Base-by-base conservation (phyloP, 2,113 vertebrate species). In the Willisornis vidua region DNA sequence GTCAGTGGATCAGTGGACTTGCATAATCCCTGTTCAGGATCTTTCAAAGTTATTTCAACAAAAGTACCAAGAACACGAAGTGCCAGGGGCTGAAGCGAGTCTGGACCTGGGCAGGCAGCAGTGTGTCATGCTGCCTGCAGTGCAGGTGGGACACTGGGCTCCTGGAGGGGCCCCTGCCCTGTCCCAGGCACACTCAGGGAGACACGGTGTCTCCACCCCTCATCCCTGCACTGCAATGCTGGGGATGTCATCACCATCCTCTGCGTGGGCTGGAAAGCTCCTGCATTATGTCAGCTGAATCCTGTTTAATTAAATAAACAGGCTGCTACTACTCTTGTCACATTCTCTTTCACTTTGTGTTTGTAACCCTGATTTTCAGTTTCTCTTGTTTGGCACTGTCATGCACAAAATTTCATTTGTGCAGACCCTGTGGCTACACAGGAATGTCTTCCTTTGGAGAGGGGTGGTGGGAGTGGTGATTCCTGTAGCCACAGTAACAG, bases 91-190 rank as follows among this genome's bases (percentile, higher is more conserved):
- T 2, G 5, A 78, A 87, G 89, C 3, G 12, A 93, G 84, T 73
- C 84, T n/a, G 61, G 81, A 66, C 43, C 23, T 83, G 91, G 80
- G 52, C 35, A 4, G 76, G 83, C 58, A 76, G 63, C 24, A 0
- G 5, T 45, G 39, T 85, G 93, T 80, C 78, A 92, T 33, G 72
- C 68, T 86, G 95, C 90, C 94, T 94, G 13, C 82, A 94, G 96
- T 62, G 82, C 75, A 76, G 91, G 77, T 70, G 95, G 87, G 77
- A 87, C 87, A 87, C 17, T 59, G n/a, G 59, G 55, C 41, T 93
- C 63, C 85, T 33, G 62, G 13, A 45, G 25, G 48, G 19, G 85
- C 25, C 82, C 66, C 6, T 86, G 76, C 35, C 55, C 57, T 89
- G 45, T 85, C 54, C 52, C 54, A 81, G 9, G 55, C 55, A 62